Evolutionary conservation across 2,113 vertebrate genomes (phyloP), one percentile per base, ranked within the genome.

Genomic region (Alouatta palliata): DNA sequence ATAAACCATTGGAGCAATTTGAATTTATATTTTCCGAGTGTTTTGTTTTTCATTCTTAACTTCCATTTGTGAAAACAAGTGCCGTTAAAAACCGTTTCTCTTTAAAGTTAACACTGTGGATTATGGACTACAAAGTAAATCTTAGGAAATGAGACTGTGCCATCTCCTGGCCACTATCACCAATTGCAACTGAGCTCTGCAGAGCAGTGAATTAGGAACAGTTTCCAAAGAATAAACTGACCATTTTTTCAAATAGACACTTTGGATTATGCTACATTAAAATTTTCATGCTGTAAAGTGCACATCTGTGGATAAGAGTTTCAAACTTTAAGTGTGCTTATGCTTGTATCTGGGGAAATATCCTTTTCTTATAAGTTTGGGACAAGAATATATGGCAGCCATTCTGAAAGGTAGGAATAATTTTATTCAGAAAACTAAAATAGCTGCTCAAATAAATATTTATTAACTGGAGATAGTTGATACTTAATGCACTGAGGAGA

Each of bases 131-230:
- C 14, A 8, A 66, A 83, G 14, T 87, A 47, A 82, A 58, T 80
- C 5, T 87, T 90, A 81, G 77, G 21, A 97, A 85, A 94, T 47
- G 77, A 91, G 45, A 37, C 58, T 76, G 47, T 40, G 37, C 98
- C 98, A 97, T 97, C 98, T 97, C 40, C 97, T 98, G 98, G 88
- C 47, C 32, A n/a, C 56, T 90, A 90, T 49, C 19, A 4, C 58
- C 87, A 87, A 96, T 79, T 79, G 21, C 97, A 96, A 3, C 27
- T 95, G 56, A 90, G 75, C 91, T 97, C 52, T 68, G n/a, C 11
- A 47, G 25, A 37, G 13, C 75, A n/a, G 40, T 45, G 17, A 71
- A 76, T 64, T 21, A 66, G 14, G n/a, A 27, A 73, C 10, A 23
- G 97, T 66, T 71, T 21, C 87, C n/a, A 71, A 14, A 32, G n/a